phyloP scores from a whole-genome alignment of 2,113 vertebrate genomes.

The Turnix velox region DNA sequence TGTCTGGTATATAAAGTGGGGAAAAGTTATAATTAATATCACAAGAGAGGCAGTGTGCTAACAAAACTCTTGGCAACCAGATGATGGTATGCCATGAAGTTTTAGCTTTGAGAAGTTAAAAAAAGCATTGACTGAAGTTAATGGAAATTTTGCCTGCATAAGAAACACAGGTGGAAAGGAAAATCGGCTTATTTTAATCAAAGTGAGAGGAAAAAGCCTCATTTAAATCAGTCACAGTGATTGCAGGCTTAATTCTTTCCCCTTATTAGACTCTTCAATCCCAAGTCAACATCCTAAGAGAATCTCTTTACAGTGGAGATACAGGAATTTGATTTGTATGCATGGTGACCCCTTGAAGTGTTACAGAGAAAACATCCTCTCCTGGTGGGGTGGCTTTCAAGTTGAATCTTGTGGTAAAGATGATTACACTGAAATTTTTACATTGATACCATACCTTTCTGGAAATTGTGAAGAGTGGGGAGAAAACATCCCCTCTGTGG shows the following conservation, averaged over 20 bases:
- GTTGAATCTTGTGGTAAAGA: background rate
- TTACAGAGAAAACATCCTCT: background rate
- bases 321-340: background rate
- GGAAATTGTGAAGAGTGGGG: background rate
- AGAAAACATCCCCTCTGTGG: background rate
- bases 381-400: background rate
- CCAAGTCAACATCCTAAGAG: background rate
- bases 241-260: slow-evolving; percentile 47
- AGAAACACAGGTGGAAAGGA: slow-evolving; percentile 41
- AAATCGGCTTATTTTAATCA: slow-evolving; percentile 62
- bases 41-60: background rate
- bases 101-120: background rate
- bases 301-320: background rate
- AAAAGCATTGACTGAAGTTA: background rate
- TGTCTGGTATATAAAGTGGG: background rate
- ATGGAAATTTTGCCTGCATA: slow-evolving; percentile 51
- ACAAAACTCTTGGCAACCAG: background rate
- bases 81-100: slow-evolving; percentile 2
- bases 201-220: background rate
- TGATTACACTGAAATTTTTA: background rate
- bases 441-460: background rate
- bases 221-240: slow-evolving; percentile 59
- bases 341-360: rapidly evolving
- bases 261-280: slow-evolving; percentile 43
- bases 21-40: background rate